Conservation (phyloP, 2,888 invertebrate species). For the Hydroisotoma schaefferi region DNA sequence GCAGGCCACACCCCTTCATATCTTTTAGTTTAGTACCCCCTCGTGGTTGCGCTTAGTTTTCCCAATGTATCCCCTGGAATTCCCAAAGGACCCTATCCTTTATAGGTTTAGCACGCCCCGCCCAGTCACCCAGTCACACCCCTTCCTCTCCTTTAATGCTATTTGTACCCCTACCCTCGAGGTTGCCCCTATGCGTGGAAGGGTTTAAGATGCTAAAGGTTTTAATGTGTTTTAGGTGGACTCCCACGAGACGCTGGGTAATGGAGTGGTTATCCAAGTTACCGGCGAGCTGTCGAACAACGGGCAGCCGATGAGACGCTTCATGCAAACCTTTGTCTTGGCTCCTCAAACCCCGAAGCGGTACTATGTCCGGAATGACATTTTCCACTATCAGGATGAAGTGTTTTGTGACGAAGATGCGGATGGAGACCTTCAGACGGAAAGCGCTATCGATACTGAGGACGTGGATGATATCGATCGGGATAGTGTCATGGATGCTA, state of each 20-base stretch:
- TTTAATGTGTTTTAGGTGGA: constrained; percentile 62
- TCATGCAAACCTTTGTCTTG: constrained; percentile 96
- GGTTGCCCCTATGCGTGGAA: too few relatives aligned
- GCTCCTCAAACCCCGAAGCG: constrained; percentile 94
- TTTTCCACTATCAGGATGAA: constrained; percentile 89
- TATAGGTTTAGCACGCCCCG: too few relatives aligned
- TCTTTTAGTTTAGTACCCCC: not conserved
- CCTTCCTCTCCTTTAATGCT: too few relatives aligned
- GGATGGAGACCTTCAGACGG: constrained; percentile 50
- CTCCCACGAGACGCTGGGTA: constrained; percentile 78
- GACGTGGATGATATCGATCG: constrained; percentile 51
- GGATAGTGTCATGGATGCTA: constrained; percentile 49
- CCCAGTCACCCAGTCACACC: too few relatives aligned
- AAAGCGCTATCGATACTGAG: constrained; percentile 45
- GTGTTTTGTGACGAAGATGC: constrained; percentile 55
- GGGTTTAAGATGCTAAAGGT: too few relatives aligned
- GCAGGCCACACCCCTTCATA: not conserved
- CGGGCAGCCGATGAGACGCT: constrained; percentile 93
- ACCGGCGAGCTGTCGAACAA: constrained; percentile 95
- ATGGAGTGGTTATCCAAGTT: constrained; percentile 59
- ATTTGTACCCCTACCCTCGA: too few relatives aligned
- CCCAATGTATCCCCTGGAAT: too few relatives aligned
- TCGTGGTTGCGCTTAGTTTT: too few relatives aligned
- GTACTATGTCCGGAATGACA: constrained; percentile 98
- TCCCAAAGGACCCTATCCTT: too few relatives aligned